A percentile compares a stretch with the other conserved stretches of the same genome.
phyloP scores from a whole-genome alignment of 1,140 invertebrate species.

The Scaptomyza montana region DNA sequence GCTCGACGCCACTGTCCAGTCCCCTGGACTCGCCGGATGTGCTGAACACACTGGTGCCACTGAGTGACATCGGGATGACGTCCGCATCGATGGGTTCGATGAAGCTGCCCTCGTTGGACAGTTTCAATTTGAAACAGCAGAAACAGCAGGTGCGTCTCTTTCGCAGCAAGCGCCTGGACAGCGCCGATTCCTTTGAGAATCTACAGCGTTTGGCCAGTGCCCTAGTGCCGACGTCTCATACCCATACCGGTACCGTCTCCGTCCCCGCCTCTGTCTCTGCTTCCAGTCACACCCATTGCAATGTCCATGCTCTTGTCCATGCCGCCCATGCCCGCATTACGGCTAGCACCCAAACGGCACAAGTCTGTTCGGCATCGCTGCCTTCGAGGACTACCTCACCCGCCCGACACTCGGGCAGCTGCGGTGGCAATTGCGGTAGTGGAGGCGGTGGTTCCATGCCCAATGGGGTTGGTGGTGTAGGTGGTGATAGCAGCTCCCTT shows the following conservation, averaged over 20 bases:
- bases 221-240: slow-evolving; percentile 56
- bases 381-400: slow-evolving; percentile 90
- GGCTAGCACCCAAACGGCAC: slow-evolving; percentile 87
- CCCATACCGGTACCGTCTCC: slow-evolving; percentile 13
- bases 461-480: slow-evolving; percentile 84
- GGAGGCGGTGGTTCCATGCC: slow-evolving; percentile 56
- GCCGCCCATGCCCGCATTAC: slow-evolving; percentile 3
- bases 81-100: slow-evolving; percentile 81
- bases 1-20: slow-evolving; percentile 86
- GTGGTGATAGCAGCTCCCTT: slow-evolving; percentile 85
- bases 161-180: slow-evolving; percentile 77
- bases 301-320: slow-evolving; percentile 12
- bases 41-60: slow-evolving; percentile 78
- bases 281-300: slow-evolving; percentile 21
- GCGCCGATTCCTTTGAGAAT: slow-evolving; percentile 81
- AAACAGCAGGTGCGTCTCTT: slow-evolving; percentile 81
- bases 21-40: slow-evolving; percentile 86
- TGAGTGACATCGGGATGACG: slow-evolving; percentile 80
- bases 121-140: slow-evolving; percentile 79
- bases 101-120: slow-evolving; percentile 82
- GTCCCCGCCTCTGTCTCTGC: background rate
- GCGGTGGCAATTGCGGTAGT: background rate
- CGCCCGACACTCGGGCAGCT: slow-evolving; percentile 85
- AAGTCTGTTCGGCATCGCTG: slow-evolving; percentile 86
- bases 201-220: slow-evolving; percentile 77